Conservation (phyloP, 2,888 invertebrate genomes). For the Bruchidius siliquastri region DNA sequence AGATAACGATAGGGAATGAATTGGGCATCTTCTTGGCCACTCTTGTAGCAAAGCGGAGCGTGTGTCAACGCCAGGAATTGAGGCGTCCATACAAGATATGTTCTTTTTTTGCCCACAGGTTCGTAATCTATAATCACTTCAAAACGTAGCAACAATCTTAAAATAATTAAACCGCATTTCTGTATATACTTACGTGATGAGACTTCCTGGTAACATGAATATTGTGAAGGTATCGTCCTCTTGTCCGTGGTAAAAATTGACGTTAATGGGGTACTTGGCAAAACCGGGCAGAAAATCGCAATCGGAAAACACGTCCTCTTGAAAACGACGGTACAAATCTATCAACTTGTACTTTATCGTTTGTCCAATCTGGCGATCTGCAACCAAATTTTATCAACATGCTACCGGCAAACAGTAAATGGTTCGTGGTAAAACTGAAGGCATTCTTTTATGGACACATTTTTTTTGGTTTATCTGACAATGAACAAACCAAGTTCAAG, state of each 20-base stretch:
- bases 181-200: conserved; percentile 63
- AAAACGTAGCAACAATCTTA: no score
- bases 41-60: no score
- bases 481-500: no score
- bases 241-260: conserved; percentile 66
- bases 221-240: conserved; percentile 64
- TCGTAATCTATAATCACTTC: no score
- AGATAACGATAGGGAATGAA: neutral
- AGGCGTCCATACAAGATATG: no score
- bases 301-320: conserved; percentile 57
- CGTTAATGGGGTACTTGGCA: conserved; percentile 56
- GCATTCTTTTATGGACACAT: no score
- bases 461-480: no score
- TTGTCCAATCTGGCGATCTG: conserved; percentile 77
- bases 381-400: neutral
- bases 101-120: no score
- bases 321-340: conserved; percentile 57
- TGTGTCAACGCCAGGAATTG: no score
- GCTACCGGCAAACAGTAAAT: no score
- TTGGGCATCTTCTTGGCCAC: no score
- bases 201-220: conserved; percentile 80
- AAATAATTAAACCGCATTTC: neutral
- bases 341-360: conserved; percentile 59
- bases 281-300: conserved; percentile 60
- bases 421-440: no score